phyloP scores from a whole-genome alignment of 2,888 invertebrate species.

The Campoplex capitator region DNA sequence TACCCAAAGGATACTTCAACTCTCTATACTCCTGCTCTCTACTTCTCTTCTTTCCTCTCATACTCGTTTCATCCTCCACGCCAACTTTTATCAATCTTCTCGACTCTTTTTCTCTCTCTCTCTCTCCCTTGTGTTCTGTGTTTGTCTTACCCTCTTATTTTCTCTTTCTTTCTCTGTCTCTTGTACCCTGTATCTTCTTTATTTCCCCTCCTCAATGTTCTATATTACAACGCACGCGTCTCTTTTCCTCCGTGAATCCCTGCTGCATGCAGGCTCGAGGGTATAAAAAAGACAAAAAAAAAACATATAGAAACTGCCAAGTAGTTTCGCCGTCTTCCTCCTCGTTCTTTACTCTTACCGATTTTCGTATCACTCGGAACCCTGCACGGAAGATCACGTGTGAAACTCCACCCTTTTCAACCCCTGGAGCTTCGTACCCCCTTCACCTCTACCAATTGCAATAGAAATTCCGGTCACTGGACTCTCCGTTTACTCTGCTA shows the following conservation, averaged over 20 bases:
- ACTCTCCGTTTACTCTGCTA: background rate
- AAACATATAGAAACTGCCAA: background rate
- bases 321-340: slow-evolving; percentile 1
- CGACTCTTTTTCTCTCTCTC: slow-evolving; percentile 37
- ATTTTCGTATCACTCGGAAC: slow-evolving; percentile 28
- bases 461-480: slow-evolving; percentile 16
- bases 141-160: background rate
- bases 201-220: slow-evolving; percentile 27
- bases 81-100: slow-evolving; percentile 65
- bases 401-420: slow-evolving; percentile 18
- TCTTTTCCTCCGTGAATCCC: slow-evolving; percentile 35
- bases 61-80: slow-evolving; percentile 37
- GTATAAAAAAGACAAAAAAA: slow-evolving; percentile 35
- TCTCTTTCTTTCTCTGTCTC: background rate
- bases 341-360: slow-evolving; percentile 21
- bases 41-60: slow-evolving; percentile 57
- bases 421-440: background rate
- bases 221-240: slow-evolving; percentile 29
- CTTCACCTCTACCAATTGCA: background rate
- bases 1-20: slow-evolving; percentile 56
- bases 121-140: background rate
- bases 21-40: slow-evolving; percentile 34
- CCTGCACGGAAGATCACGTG: slow-evolving; percentile 9
- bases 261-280: slow-evolving; percentile 56
- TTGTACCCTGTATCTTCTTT: slow-evolving; percentile 20